Percentiles rank a stretch among this genome's conserved stretches.
Evolutionary conservation across 2,888 invertebrate species (phyloP).

Genomic region (Yponomeuta plumbellus): DNA sequence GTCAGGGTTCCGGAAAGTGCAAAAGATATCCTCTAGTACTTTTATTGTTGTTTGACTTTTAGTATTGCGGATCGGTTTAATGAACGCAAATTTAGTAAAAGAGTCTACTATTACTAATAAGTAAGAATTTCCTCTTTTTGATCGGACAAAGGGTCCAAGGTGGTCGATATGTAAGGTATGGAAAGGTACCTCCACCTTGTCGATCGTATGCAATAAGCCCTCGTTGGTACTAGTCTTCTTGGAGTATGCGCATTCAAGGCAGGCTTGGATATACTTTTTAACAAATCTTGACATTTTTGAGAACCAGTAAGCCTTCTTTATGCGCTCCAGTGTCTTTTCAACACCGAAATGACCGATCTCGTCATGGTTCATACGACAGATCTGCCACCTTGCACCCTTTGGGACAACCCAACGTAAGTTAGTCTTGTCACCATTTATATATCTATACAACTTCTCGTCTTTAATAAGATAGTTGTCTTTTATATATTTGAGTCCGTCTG

Average conservation of each 20-base stretch:
- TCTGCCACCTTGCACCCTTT: no score
- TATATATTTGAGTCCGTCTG: conserved; percentile 22
- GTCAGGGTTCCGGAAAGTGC: conserved; percentile 21
- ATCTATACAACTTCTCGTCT: no score
- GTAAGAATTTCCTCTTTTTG: conserved; percentile 11
- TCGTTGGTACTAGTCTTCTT: conserved; percentile 34
- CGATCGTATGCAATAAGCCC: conserved; percentile 31
- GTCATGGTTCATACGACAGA: no score
- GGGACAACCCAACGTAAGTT: no score
- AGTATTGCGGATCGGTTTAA: conserved; percentile 21
- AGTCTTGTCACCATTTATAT: no score
- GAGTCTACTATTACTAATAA: conserved; percentile 14
- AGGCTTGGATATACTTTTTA: no score
- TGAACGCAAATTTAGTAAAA: conserved; percentile 17
- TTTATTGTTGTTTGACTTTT: conserved; percentile 17
- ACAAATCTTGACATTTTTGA: conserved; percentile 12
- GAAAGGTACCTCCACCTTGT: conserved; percentile 17
- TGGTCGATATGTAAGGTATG: conserved; percentile 19
- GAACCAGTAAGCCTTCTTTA: conserved; percentile 17
- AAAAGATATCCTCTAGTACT: conserved; percentile 22
- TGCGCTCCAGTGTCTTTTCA: no score
- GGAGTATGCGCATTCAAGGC: conserved; percentile 22
- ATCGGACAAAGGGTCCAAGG: no score
- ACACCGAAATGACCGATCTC: no score
- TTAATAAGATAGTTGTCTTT: no score